phyloP scores from a whole-genome alignment of 2,888 invertebrate species.

The Dugesia japonica region DNA sequence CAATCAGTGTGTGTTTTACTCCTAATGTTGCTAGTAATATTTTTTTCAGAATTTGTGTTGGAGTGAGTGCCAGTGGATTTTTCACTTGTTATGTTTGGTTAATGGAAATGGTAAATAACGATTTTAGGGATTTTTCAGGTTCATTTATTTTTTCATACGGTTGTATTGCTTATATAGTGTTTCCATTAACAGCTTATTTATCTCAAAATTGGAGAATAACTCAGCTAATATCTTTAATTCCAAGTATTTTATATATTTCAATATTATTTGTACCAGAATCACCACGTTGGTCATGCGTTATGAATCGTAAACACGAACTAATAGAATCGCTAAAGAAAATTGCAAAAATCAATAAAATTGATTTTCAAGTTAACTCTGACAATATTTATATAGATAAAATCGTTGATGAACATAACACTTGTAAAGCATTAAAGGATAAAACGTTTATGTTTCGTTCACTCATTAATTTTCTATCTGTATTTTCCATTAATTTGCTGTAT shows the following conservation, averaged over 20 bases:
- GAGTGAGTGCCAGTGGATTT: not conserved
- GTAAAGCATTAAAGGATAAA: not conserved
- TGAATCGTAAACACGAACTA: not conserved
- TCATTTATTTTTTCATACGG: not conserved
- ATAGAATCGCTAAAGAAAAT: not conserved
- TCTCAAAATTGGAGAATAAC: not conserved
- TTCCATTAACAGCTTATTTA: not conserved
- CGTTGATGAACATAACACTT: not conserved
- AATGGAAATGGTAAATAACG: not conserved
- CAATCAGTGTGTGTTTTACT: not conserved
- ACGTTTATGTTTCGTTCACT: not conserved
- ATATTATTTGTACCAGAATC: not conserved
- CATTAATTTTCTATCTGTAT: not conserved
- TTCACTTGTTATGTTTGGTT: not conserved
- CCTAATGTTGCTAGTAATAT: not conserved
- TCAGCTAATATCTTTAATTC: not conserved
- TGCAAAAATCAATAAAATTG: slow-evolving; percentile 8
- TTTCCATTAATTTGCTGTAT: not conserved
- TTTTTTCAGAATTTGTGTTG: not conserved
- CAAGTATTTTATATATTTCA: not conserved
- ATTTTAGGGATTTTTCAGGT: not conserved
- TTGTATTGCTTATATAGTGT: not conserved
- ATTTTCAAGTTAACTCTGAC: not conserved
- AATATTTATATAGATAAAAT: not conserved
- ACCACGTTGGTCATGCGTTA: not conserved